phyloP scores from a whole-genome alignment of 2,113 vertebrate species.

The Mesoclemmys tuberculata region DNA sequence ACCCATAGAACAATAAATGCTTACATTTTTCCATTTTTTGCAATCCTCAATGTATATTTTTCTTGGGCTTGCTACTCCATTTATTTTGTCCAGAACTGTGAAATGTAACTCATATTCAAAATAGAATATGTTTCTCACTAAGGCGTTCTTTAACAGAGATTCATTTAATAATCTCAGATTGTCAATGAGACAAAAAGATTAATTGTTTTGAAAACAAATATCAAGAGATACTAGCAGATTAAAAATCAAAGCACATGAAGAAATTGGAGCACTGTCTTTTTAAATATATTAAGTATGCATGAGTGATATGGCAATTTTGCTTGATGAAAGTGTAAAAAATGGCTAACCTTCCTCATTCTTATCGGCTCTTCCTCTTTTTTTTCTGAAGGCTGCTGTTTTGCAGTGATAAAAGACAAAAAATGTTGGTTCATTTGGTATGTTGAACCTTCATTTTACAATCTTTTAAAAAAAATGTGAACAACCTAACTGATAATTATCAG shows the following conservation, averaged over 20 bases:
- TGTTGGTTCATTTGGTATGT: conserved; percentile 65
- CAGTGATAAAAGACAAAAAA: conserved; percentile 72
- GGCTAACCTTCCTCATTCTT: conserved; percentile 98
- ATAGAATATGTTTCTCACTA: background rate
- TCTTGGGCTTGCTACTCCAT: background rate
- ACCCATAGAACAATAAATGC: background rate
- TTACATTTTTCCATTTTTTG: background rate
- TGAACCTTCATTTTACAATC: conserved; percentile 44
- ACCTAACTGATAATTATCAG: conserved; percentile 60
- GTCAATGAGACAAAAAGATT: background rate
- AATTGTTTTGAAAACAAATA: background rate
- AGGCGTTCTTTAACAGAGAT: background rate
- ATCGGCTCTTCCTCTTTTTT: conserved; percentile 90
- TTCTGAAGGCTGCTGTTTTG: conserved; percentile 87
- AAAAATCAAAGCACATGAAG: conserved; percentile 56
- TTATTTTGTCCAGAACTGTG: background rate
- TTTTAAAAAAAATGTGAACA: conserved; percentile 39
- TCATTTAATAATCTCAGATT: background rate
- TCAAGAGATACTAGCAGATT: background rate
- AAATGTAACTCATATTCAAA: background rate
- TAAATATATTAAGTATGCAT: conserved; percentile 69
- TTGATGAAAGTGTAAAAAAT: conserved; percentile 70
- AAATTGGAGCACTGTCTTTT: conserved; percentile 78
- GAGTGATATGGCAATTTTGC: conserved; percentile 56
- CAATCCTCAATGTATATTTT: background rate